A percentile compares a stretch with the other conserved stretches of the same genome.
These are phyloP conservation scores for Lasioglossum baleicum DNA, from an alignment of 1,140 invertebrate species.

Conservation along the genomic window DNA sequence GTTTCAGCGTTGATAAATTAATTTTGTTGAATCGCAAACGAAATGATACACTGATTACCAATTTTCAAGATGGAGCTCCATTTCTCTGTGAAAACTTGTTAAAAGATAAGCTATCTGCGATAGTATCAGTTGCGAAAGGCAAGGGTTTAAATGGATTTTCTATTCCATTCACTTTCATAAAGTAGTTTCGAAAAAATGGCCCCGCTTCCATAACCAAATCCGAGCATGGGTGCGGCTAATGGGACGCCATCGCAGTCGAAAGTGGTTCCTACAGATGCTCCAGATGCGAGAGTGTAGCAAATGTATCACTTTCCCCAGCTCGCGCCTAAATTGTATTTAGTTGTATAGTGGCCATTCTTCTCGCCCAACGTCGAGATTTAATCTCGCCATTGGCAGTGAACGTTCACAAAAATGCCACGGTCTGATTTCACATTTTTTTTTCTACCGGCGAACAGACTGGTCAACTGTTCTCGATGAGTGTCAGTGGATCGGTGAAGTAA, in stretches of 20 bases:
- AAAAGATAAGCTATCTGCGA: too few species aligned
- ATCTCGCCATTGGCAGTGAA: conserved; percentile 1
- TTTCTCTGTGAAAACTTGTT: too few species aligned
- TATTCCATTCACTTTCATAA: too few species aligned
- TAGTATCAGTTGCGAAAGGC: too few species aligned
- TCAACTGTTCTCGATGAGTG: background rate
- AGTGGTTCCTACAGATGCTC: conserved; percentile 37
- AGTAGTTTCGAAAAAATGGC: background rate
- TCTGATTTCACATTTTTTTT: background rate
- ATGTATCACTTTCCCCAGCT: conserved; percentile 38
- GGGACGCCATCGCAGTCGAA: conserved; percentile 21
- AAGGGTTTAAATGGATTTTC: too few species aligned
- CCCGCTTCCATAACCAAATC: background rate
- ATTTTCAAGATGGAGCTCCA: too few species aligned
- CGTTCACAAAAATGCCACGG: background rate
- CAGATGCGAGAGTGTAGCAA: conserved; percentile 17
- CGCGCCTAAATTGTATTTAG: background rate
- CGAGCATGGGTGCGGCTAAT: conserved; percentile 33
- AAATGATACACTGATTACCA: too few species aligned
- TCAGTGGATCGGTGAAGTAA: background rate
- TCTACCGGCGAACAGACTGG: background rate
- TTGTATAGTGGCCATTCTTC: background rate
- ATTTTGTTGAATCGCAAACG: too few species aligned
- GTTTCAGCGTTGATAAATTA: too few species aligned
- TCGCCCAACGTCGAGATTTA: background rate